phyloP scores from a whole-genome alignment of 2,113 vertebrate species.

The Erythrocebus patas region DNA sequence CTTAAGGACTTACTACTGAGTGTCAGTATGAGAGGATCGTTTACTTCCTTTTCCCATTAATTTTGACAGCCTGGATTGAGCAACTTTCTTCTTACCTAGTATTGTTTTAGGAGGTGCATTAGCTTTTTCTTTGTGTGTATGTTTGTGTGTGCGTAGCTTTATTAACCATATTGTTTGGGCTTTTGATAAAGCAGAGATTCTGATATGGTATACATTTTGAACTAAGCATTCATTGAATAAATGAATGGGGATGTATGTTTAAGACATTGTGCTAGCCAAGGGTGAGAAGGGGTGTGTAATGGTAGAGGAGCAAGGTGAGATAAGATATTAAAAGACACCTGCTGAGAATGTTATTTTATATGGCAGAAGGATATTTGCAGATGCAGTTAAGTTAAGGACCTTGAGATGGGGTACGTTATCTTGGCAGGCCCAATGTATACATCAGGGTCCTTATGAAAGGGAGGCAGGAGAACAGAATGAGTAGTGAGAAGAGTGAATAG shows the following conservation, averaged over 20 bases:
- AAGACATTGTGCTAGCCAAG: background rate
- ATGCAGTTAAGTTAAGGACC: background rate
- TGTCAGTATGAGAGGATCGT: background rate
- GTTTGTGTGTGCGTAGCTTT: background rate
- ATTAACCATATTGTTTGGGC: background rate
- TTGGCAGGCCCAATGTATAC: background rate
- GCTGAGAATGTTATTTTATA: background rate
- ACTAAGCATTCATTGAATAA: background rate
- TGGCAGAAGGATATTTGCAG: background rate
- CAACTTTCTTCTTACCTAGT: background rate
- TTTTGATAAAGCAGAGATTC: background rate
- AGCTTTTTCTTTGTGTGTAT: background rate
- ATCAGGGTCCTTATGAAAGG: background rate
- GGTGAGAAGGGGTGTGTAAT: background rate
- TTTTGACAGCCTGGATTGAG: background rate
- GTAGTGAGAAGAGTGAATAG: background rate
- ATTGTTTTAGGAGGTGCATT: background rate
- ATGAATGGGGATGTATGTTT: background rate
- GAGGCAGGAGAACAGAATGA: background rate
- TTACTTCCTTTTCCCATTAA: slow-evolving; percentile 1
- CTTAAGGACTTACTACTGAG: background rate
- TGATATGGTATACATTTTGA: background rate
- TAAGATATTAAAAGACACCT: background rate
- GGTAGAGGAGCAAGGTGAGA: background rate
- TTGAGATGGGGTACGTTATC: background rate